Base-by-base conservation (phyloP, 2,888 invertebrate genomes). In the Cerastoderma edule region DNA sequence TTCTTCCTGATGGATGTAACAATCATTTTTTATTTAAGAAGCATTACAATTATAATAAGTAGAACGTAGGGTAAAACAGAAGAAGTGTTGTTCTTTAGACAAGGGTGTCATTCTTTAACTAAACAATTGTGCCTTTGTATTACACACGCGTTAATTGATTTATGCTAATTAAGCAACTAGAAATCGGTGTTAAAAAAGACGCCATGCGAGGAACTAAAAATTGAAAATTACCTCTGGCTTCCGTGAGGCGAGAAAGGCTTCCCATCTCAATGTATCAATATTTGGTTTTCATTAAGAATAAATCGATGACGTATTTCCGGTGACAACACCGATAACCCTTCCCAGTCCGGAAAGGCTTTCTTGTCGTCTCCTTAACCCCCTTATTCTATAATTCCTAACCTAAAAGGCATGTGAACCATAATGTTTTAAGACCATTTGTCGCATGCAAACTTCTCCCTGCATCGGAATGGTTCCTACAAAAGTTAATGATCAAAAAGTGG, bases 211-310 rank as follows among this genome's bases (percentile, higher is more conserved):
- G 56, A 56, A 56, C 28, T 56, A 56, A 56, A 56, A 28, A 56
- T 56, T 56, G 56, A 56, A 56, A 56, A 4, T 30, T 27, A 32
- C 19, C 56, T 5, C 32, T 27, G 6, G 27, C 32, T 32, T 56
- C 56, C 56, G 27, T 4, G n/a, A 28, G n/a, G 13, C 30, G 27
- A 56, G 56, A 56, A 32, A 32, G 19, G n/a, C 56, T 6, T 19
- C 28, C 19, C 30, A 16, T 32, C 56, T 56, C 6, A 56, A 56
- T 56, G 56, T 56, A 27, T 65, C 65, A 65, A 65, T 65, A 65
- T 65, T 65, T 65, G 65, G 65, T 39, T 65, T 65, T 65, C 46
- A 56, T 56, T 56, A 63, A 2, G 63, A 10, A 39, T 16, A 33
- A 63, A 63, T 63, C 63, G 39, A 35, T 44, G 44, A 39, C 56